Base-by-base conservation (phyloP, 2,113 vertebrate species). In the Triplophysa tibetana region DNA sequence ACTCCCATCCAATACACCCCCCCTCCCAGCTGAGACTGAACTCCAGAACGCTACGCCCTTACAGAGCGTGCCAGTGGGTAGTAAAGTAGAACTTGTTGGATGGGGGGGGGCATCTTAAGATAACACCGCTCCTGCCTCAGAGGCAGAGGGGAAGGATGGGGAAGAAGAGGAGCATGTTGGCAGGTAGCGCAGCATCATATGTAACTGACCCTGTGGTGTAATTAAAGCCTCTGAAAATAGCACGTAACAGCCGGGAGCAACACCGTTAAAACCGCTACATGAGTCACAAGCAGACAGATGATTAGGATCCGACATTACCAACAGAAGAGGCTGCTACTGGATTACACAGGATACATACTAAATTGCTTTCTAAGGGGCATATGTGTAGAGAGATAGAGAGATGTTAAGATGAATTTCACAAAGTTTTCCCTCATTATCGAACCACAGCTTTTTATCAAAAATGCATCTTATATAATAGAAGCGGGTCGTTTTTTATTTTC, bases 291-390 rank as follows among this genome's bases (percentile, higher is more conserved):
- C 62, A 63, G 26, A 38, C 19, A 29, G 43, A 65, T 65, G 74
- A 65, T 76, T 65, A 52, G 61, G 52, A 23, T 76, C 74, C 52
- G 74, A 76, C 61, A 65, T 65, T 75, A 76, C 61, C n/a, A 17
- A 45, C 73, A 75, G 13, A 26, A 41, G 73, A 63, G 26, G 60
- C 8, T 13, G 58, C 19, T n/a, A n/a, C n/a, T 21, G 19, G n/a
- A 58, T 21, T n/a, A 58, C 54, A 21, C 54, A 52, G 14, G 50
- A 52, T 17, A 52, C 17, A 19, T 8, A 26, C 94, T 23, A 93
- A 94, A 86, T 94, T 94, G 88, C 93, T 95, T 52, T 21, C 11
- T 33, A 50, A 52, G 21, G 43, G 26, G 11, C 43, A 60, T 58
- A 38, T 33, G n/a, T 63, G 21, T 19, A 24, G 13, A 16, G 17